Evolutionary conservation across 1,140 invertebrate species (phyloP), one percentile per base, ranked within the genome.

Genomic region (Diorhabda sublineata): DNA sequence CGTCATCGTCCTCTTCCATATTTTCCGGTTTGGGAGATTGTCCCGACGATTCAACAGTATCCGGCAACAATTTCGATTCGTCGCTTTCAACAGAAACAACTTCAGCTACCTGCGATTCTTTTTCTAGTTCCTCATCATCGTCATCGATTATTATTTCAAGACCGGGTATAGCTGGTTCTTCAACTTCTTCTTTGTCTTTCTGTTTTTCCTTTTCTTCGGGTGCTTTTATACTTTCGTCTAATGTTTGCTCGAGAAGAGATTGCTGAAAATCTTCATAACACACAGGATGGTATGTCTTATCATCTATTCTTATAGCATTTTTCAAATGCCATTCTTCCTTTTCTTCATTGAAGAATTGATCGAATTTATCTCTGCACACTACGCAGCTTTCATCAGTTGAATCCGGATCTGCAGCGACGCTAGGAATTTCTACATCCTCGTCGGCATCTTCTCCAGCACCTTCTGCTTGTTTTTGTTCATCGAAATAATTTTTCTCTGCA

Each of bases 321-420:
- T 89, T 85, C 5, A 98, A 83, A 78, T 97, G 93, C 97, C 97
- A 99, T 79, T 97, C 96, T 81, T 98, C 96, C 64, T 90, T 90
- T 76, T 98, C 96, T 82, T 98, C 94, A 78, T 97, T 92, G 84
- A 93, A 98, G 83, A 96, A 97, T 79, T 94, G 90, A 68, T 97
- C 92, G 82, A 99, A 98, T 61, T 85, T 84, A 82, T 99, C 96
- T 44, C 90, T 87, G 80, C 97, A 99, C 42, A 97, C 89, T 73
- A 91, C 89, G 84, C 96, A 99, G 26, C 84, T 80, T 42, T 88
- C 85, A 72, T 88, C 84, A 67, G 85, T 83, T 3, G 84, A 80
- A 43, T 83, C 82, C 3, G 82, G 81, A 64, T 87, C 87, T 3
- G 88, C 87, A 5, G 87, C 83, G 5, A 90, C 88, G 76, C 86